These are phyloP conservation scores for Semicossyphus pulcher DNA, from an alignment of 2,113 vertebrate genomes.

Conservation along the genomic window DNA sequence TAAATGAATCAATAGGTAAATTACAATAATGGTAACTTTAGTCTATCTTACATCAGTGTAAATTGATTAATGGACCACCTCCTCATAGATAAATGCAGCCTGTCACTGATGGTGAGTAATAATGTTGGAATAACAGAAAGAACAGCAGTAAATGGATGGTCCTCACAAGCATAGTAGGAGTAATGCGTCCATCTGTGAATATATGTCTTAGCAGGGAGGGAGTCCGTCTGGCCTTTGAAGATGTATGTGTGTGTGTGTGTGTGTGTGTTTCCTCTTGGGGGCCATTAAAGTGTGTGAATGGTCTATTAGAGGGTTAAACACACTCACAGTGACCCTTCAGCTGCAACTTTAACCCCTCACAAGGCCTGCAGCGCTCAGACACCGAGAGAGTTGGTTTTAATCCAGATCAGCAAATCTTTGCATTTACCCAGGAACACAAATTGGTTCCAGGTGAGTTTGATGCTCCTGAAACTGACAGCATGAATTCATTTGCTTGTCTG, in stretches of 20 bases:
- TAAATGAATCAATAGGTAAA: not conserved
- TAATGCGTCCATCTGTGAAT: not conserved
- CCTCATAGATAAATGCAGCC: not conserved
- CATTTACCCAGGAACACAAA: constrained; percentile 21
- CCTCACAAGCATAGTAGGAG: not conserved
- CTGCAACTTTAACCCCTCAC: constrained; percentile 15
- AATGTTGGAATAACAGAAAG: not conserved
- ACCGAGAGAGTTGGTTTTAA: constrained; percentile 1
- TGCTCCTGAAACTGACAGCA: constrained; percentile 27
- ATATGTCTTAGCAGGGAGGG: not conserved
- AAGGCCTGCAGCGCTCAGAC: not conserved
- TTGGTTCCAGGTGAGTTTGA: constrained; percentile 24
- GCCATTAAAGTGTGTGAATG: constrained; percentile 46
- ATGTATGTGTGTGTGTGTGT: constrained; percentile 24
- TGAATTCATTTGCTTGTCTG: constrained; percentile 19
- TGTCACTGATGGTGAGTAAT: not conserved
- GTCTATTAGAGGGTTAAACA: constrained; percentile 60
- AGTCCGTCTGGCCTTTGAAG: constrained; percentile 38
- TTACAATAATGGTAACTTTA: not conserved
- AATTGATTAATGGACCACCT: not conserved
- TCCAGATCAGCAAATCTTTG: not conserved
- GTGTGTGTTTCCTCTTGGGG: constrained; percentile 40
- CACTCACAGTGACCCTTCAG: constrained; percentile 38
- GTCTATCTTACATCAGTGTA: not conserved
- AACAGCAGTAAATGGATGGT: not conserved